Evolutionary conservation across 2,888 invertebrate genomes (phyloP), one percentile per base, ranked within the genome.

Genomic region (Ectobius pallidus): DNA sequence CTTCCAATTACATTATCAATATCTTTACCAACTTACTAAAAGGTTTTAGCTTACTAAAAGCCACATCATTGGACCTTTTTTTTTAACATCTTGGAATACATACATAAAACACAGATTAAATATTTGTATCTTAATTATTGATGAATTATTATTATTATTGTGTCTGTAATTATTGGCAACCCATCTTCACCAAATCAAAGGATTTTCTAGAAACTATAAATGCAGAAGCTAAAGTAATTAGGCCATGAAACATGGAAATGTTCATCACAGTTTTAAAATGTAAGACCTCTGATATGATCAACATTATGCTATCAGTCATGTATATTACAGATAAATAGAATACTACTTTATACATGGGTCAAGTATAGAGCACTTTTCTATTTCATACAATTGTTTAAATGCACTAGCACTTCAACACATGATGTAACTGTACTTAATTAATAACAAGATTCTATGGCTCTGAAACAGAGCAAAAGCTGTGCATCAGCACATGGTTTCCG

Each of bases 401-500:
- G n/a, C n/a, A n/a, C n/a, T n/a, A n/a, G n/a, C n/a, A n/a, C n/a
- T n/a, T n/a, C n/a, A n/a, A n/a, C n/a, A n/a, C n/a, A n/a, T n/a
- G n/a, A n/a, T n/a, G n/a, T n/a, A n/a, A n/a, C n/a, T n/a, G 34
- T 34, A 34, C 34, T 34, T 34, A 34, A 34, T 34, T 46, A 14
- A 46, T n/a, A n/a, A n/a, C n/a, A n/a, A n/a, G 11, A 46, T 14
- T 14, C 46, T 46, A 4, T 14, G n/a, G 46, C 46, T 46, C 46
- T 46, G 18, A 4, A 46, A n/a, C n/a, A 46, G 46, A 46, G 46
- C 46, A 46, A 46, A 46, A n/a, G 46, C 11, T 46, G 3, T 46
- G 11, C 46, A 73, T 72, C 71, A 75, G 55, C 75, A 75, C 72
- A 73, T 75, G n/a, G 73, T 75, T 46, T 75, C 75, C 39, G 75